phyloP scores from a whole-genome alignment of 2,888 invertebrate genomes.

The Rotaria macrura region DNA sequence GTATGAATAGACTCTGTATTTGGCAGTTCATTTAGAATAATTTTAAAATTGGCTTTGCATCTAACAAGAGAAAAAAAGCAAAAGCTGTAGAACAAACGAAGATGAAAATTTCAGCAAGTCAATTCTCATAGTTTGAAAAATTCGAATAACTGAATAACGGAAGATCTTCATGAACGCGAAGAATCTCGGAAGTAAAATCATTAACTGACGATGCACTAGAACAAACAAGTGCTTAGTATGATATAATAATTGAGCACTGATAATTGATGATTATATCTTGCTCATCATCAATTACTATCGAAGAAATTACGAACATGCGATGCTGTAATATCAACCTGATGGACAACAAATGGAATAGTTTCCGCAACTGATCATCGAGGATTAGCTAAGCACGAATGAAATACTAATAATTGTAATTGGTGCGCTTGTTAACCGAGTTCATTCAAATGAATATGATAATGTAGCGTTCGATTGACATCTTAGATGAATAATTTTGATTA shows the following conservation, averaged over 20 bases:
- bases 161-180: not conserved
- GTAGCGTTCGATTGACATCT: conserved; percentile 34
- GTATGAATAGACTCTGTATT: too few relatives aligned
- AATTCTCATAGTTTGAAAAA: too few relatives aligned
- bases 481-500: too few relatives aligned
- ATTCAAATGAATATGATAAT: conserved; percentile 35
- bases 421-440: conserved; percentile 33
- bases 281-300: not conserved
- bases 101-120: too few relatives aligned
- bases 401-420: conserved; percentile 35
- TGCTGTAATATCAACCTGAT: not conserved
- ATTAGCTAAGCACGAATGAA: conserved; percentile 28
- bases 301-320: not conserved
- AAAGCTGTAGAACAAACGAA: too few relatives aligned
- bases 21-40: too few relatives aligned
- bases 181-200: not conserved
- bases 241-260: too few relatives aligned
- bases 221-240: too few relatives aligned
- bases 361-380: not conserved
- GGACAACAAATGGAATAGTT: not conserved
- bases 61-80: too few relatives aligned
- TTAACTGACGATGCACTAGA: not conserved
- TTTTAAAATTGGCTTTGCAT: too few relatives aligned
- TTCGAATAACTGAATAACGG: not conserved
- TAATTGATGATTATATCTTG: too few relatives aligned